These are phyloP conservation scores for Ellobium chinense DNA, from an alignment of 2,888 invertebrate genomes.

Conservation along the genomic window DNA sequence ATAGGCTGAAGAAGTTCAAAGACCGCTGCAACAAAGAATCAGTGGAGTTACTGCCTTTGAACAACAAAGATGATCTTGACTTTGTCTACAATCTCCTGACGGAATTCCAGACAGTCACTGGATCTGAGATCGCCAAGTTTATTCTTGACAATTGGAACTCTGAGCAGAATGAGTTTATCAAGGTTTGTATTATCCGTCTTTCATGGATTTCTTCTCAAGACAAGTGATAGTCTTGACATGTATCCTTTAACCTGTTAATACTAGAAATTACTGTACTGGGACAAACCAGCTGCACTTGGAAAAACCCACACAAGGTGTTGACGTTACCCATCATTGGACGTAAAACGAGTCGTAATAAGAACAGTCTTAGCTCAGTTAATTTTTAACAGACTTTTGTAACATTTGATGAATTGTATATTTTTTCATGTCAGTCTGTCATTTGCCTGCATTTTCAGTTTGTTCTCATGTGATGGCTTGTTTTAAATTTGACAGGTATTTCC, in stretches of 20 bases:
- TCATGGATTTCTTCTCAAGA: neutral
- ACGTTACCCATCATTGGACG: no score
- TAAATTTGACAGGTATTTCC: constrained; percentile 92
- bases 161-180: constrained; percentile 89
- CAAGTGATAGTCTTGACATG: no score
- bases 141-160: constrained; percentile 90
- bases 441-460: neutral
- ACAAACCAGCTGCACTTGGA: no score
- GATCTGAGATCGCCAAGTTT: constrained; percentile 89
- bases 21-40: constrained; percentile 91
- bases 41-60: constrained; percentile 93
- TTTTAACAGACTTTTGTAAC: no score
- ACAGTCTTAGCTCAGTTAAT: no score
- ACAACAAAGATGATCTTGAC: constrained; percentile 87
- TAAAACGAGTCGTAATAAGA: no score
- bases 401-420: neutral
- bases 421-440: neutral
- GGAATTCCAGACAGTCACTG: constrained; percentile 93
- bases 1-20: constrained; percentile 82
- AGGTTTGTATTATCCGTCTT: constrained; percentile 80
- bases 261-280: no score
- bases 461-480: neutral
- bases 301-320: no score
- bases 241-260: no score
- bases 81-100: constrained; percentile 87